Evolutionary conservation across 2,113 vertebrate genomes (phyloP), one percentile per base, ranked within the genome.

Genomic region (Equus quagga): DNA sequence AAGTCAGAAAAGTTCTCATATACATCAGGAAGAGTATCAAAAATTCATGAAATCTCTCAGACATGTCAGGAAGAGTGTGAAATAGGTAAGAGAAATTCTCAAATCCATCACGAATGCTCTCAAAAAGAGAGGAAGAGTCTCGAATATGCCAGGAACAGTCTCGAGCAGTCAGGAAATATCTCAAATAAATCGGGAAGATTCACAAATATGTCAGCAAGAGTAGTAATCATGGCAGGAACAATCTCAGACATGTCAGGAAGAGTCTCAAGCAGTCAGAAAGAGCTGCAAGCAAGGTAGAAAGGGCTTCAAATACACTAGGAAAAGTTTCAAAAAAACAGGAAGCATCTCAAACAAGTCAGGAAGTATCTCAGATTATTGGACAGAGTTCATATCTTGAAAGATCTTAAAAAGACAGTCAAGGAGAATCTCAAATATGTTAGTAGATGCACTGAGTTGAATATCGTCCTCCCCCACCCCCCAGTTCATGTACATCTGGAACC

Each of bases 401-500:
- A 21, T 94, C 58, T 86, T 41, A 87, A 36, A 8, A 41, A 87
- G 21, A 65, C 12, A 90, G 36, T 75, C 36, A 26, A n/a, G 58
- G 76, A 94, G 60, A 60, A 62, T 90, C 72, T 94, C 80, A 84
- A n/a, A 54, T 83, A 93, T 73, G 28, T 69, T 78, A 60, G 67
- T 67, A 75, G 67, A 75, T n/a, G 23, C 26, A 36, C 46, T 67
- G 6, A 41, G 36, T 67, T 96, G 60, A 87, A 96, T 15, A 46
- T 33, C 56, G 23, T 65, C 31, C 85, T 31, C 17, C 28, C 33
- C 72, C 36, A 41, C 36, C 28, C 60, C 54, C 69, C 24, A 80
- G 82, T 75, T 92, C 49, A 83, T 60, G 9, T 83, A 65, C 3
- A 73, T 23, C 65, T 73, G 36, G 60, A 80, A 72, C 28, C n/a